Conservation (phyloP, 2,797 vertebrate species). For the Etheostoma perlongum region DNA sequence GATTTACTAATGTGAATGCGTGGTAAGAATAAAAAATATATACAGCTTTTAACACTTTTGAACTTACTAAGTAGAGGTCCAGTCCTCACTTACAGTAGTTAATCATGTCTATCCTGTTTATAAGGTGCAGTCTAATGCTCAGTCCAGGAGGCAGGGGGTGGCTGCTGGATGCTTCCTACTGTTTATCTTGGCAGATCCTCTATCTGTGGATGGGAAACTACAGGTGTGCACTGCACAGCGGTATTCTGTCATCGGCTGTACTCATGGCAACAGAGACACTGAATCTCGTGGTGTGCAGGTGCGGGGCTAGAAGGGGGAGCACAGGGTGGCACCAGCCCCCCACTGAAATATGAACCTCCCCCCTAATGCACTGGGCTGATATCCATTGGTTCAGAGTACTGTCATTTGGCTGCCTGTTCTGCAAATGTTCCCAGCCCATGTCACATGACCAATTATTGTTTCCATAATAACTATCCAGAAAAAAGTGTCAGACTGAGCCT, state of each 20-base stretch:
- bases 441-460: too few relatives aligned
- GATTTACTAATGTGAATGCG: neutral
- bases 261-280: slow-evolving; percentile 29
- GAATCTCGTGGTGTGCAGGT: slow-evolving; percentile 14
- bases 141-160: neutral
- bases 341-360: too few relatives aligned
- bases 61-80: neutral
- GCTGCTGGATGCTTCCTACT: slow-evolving; percentile 24
- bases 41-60: slow-evolving; percentile 26
- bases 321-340: too few relatives aligned
- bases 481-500: too few relatives aligned
- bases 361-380: too few relatives aligned
- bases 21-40: neutral
- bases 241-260: slow-evolving; percentile 29
- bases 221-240: slow-evolving; percentile 16
- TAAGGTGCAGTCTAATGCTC: slow-evolving; percentile 12
- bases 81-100: slow-evolving; percentile 1
- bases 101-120: neutral
- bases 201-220: slow-evolving; percentile 33
- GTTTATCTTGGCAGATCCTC: slow-evolving; percentile 41
- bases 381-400: too few relatives aligned
- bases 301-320: too few relatives aligned
- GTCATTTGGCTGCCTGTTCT: too few relatives aligned
- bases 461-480: too few relatives aligned
- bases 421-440: too few relatives aligned